phyloP scores from a whole-genome alignment of 2,113 vertebrate species.

The Apaloderma vittatum region DNA sequence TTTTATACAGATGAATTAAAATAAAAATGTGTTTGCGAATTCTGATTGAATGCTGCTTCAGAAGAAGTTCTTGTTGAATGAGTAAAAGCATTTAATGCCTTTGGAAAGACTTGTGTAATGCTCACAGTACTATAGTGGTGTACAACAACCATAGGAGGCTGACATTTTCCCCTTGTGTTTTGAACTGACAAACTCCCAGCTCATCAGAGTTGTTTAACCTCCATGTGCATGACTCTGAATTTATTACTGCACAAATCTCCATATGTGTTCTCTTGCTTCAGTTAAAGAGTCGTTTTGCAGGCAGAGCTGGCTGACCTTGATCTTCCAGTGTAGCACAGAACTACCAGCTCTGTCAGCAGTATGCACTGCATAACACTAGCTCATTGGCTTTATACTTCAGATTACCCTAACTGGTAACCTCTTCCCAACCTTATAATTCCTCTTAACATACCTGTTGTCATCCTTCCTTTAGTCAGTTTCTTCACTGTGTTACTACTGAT shows the following conservation, averaged over 20 bases:
- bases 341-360: slow-evolving; percentile 16
- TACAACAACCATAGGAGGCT: background rate
- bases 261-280: background rate
- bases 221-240: background rate
- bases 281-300: background rate
- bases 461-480: background rate
- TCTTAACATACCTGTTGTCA: background rate
- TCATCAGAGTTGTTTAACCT: background rate
- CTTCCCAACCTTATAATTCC: background rate
- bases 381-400: background rate
- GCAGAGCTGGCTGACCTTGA: slow-evolving; percentile 33
- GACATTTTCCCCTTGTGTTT: background rate
- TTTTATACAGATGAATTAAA: background rate
- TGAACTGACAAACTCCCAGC: background rate
- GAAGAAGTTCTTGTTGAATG: background rate
- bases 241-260: background rate
- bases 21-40: background rate
- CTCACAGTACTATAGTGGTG: accelerated
- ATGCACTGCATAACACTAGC: background rate
- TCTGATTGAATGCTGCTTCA: background rate
- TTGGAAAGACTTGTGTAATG: background rate
- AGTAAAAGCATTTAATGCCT: background rate
- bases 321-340: background rate
- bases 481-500: background rate
- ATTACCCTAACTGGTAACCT: slow-evolving; percentile 2